Base-by-base conservation (phyloP, 2,888 invertebrate genomes). In the Malthinus seriepunctatus region DNA sequence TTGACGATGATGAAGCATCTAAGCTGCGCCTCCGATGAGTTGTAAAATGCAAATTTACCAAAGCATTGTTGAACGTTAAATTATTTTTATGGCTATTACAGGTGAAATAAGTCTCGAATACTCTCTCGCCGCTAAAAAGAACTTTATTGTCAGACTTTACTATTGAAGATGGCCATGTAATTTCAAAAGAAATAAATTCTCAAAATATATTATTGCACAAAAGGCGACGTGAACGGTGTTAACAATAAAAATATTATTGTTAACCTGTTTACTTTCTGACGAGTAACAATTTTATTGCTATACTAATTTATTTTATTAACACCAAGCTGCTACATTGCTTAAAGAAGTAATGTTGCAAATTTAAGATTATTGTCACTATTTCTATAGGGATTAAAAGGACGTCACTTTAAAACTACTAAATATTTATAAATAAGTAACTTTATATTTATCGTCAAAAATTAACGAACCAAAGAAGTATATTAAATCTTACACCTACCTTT, bases 1-100 rank as follows among this genome's bases (percentile, higher is more conserved):
- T 14, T 23, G 33, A 50, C 32, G 38, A 44, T 46, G 56, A 50
- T 60, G 60, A 42, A 59, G 56, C 66, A 54, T 54, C 58, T 61
- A 50, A 54, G 53, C 53, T 60, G 59, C 62, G 60, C 63, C 64
- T 62, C 54, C 69, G 67, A 68, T 69, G 68, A 69, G 67, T 69
- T 69, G 67, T 69, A 69, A 69, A 69, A 69, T 68, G 68, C 67
- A 69, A 69, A 69, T 69, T 63, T 66, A 59, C 58, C 51, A 63
- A 61, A 63, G 66, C 64, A 69, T 69, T 69, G 69, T 69, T 69
- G n/a, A 68, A 67, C 63, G 61, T 67, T 66, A 67, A 68, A 67
- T 68, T 68, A 69, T 69, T 67, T 69, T 69, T 68, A 69, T 64
- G 67, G 60, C 65, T 58, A 66, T 66, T 67, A 69, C 69, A 66